Evolutionary conservation across 2,888 invertebrate species (phyloP).

Genomic region (Blastobasis lacticolella): DNA sequence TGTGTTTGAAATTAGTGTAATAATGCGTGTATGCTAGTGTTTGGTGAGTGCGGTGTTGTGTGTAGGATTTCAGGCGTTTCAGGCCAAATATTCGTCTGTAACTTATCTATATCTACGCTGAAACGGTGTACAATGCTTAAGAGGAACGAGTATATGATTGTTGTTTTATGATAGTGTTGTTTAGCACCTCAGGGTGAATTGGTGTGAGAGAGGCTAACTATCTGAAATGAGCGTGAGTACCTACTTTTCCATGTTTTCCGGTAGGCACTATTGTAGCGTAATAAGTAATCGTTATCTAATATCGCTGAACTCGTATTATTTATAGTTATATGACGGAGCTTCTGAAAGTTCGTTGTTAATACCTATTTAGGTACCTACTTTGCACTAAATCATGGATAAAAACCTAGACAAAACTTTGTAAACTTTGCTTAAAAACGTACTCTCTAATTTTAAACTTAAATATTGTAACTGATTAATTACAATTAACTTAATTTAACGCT

Average conservation of each 20-base stretch:
- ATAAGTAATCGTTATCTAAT: too few species aligned
- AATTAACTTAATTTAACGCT: too few species aligned
- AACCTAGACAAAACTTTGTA: too few species aligned
- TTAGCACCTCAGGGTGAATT: conserved; percentile 12
- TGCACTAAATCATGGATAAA: too few species aligned
- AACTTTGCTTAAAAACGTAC: too few species aligned
- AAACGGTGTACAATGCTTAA: conserved; percentile 19
- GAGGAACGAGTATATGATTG: conserved; percentile 12
- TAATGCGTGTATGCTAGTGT: conserved; percentile 8
- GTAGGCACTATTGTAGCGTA: too few species aligned
- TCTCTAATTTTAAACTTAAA: too few species aligned
- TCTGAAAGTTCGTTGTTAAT: too few species aligned
- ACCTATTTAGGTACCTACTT: too few species aligned
- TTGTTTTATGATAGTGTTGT: conserved; percentile 29
- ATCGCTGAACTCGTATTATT: too few species aligned
- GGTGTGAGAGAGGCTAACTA: conserved; percentile 28
- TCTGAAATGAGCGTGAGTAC: conserved; percentile 58
- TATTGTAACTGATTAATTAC: too few species aligned
- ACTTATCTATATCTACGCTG: conserved; percentile 10
- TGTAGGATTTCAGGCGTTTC: conserved; percentile 20
- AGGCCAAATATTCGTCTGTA: conserved; percentile 21
- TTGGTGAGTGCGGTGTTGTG: conserved; percentile 15
- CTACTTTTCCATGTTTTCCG: neutral
- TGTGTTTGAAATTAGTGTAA: conserved; percentile 5
- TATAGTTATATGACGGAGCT: too few species aligned